Conservation (phyloP, 2,888 invertebrate species). For the Spodoptera exigua region DNA sequence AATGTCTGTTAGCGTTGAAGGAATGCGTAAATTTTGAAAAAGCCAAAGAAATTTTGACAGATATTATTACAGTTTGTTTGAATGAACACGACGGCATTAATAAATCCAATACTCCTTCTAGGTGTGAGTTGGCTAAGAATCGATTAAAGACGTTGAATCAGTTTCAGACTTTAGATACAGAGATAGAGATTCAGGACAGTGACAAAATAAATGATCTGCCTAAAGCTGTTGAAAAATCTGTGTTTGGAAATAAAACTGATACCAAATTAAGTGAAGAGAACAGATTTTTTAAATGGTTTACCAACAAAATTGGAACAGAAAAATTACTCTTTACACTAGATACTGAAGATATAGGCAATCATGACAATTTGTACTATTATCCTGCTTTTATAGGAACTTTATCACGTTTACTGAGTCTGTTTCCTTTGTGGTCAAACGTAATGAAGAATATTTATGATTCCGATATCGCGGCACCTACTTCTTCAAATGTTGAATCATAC, state of each 20-base stretch:
- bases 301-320: not conserved
- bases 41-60: slow-evolving; percentile 33
- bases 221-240: too few relatives aligned
- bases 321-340: slow-evolving; percentile 1
- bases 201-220: too few relatives aligned
- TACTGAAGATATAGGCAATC: not conserved
- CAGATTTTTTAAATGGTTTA: slow-evolving; percentile 4
- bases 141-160: too few relatives aligned
- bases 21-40: too few relatives aligned
- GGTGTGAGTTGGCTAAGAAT: too few relatives aligned
- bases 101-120: slow-evolving; percentile 22
- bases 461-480: slow-evolving; percentile 1
- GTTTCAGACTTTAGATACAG: slow-evolving; percentile 27
- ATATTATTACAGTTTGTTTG: slow-evolving; percentile 22
- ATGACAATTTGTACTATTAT: slow-evolving; percentile 4
- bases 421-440: slow-evolving; percentile 11
- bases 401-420: not conserved
- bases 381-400: not conserved
- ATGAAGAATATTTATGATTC: slow-evolving; percentile 6
- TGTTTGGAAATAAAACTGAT: too few relatives aligned
- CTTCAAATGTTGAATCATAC: not conserved
- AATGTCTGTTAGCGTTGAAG: slow-evolving; percentile 26
- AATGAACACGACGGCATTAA: slow-evolving; percentile 26
- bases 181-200: slow-evolving; percentile 24
- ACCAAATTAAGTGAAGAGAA: too few relatives aligned